Evolutionary conservation across 2,888 invertebrate species (phyloP), one percentile per base, ranked within the genome.

Genomic region (Pharmacophagus antenor): DNA sequence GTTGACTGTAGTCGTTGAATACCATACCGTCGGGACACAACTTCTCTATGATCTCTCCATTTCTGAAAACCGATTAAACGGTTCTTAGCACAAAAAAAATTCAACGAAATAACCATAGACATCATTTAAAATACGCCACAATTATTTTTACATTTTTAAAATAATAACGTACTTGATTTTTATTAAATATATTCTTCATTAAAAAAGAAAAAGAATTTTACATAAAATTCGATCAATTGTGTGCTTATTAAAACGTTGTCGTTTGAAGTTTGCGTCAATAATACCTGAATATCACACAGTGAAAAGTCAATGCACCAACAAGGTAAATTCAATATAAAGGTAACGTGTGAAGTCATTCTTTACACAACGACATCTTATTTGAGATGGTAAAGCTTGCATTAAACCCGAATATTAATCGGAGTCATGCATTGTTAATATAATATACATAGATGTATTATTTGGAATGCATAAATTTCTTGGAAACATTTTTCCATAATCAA

Each of bases 1-100:
- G 93, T 1, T 94, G 91, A 68, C 94, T 95, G 84, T 94, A 96
- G 84, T 96, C 97, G 70, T 97, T 96, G 90, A 97, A 97, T 54
- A 97, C 96, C 92, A 96, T 94, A 21, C 97, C 97, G 77, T 97
- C 97, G 0, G 96, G 95, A 67, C 97, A 97, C 2, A 97, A 90
- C 77, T 95, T 95, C 74, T 95, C 96, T 1, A 93, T 94, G 57
- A 94, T 93, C 68, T 91, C 92, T 22, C 96, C 95, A 62, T 94
- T 93, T 58, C 93, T 93, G 85, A 42, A 88, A 88, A 55, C 18
- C 42, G 20, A 37, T 37, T 37, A n/a, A 37, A 37, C n/a, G n/a
- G n/a, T n/a, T n/a, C n/a, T n/a, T 4, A 37, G 5, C n/a, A n/a
- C n/a, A 37, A n/a, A 37, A 37, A 15, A n/a, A 15, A 2, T 31